Conservation (phyloP, 2,797 vertebrate species). For the Premnoplex brunnescens region DNA sequence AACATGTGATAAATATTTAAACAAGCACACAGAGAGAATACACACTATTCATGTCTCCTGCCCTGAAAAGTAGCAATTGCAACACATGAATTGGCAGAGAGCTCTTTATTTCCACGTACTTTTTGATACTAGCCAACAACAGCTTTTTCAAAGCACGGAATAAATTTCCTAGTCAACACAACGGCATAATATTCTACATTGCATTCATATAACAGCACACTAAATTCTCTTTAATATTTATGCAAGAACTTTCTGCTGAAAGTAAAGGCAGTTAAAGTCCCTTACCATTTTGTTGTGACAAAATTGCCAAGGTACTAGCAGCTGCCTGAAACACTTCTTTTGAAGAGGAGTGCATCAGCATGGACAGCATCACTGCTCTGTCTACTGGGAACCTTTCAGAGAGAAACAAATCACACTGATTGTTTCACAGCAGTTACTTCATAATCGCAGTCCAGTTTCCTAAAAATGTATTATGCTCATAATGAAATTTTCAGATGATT, state of each 20-base stretch:
- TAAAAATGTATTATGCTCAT: background rate
- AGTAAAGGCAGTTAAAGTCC: background rate
- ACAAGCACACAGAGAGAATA: background rate
- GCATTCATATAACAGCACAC: background rate
- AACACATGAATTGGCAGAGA: background rate
- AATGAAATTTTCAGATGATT: background rate
- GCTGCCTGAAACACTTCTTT: conserved; percentile 89
- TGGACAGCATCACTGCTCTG: conserved; percentile 88
- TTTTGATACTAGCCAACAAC: background rate
- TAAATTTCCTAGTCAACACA: background rate
- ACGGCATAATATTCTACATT: background rate
- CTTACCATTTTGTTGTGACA: conserved; percentile 87
- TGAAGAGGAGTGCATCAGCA: conserved; percentile 89
- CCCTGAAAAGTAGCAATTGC: background rate
- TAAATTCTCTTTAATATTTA: background rate
- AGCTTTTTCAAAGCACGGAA: background rate
- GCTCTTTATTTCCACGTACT: background rate
- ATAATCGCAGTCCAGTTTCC: background rate
- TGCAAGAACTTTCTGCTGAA: background rate
- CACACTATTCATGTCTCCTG: background rate
- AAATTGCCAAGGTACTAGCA: conserved; percentile 82
- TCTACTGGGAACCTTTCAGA: conserved; percentile 85
- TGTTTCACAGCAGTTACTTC: background rate
- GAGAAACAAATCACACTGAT: background rate
- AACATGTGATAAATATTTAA: background rate